Evolutionary conservation across 2,888 invertebrate species (phyloP), one percentile per base, ranked within the genome.

Genomic region (Ariolimax columbianus): DNA sequence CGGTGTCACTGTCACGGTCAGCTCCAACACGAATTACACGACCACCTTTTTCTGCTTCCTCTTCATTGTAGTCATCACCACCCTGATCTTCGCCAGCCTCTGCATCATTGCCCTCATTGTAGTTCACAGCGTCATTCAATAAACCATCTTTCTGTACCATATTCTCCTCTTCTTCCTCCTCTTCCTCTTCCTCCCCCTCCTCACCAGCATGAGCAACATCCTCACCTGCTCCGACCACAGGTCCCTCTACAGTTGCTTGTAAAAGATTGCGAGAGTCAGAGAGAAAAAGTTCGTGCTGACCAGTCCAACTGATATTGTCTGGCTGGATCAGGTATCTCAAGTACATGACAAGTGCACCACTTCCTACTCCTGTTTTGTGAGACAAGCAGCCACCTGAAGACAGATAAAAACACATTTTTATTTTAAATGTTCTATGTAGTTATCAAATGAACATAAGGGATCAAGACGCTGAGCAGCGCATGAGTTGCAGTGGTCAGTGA

Each of bases 291-390:
- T 85, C 83, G 77, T 87, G 87, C 23, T 81, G 79, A 36, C 84
- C 68, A 11, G 75, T 82, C 33, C 86, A 81, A 63, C 88, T 82
- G 66, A 88, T 81, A 33, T 77, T 77, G 1, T 89, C 91, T 23
- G 92, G 91, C 51, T 91, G 89, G n/a, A 92, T 86, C 6, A 92
- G 86, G 82, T 90, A 92, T 4, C 92, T 85, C 36, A 93, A 88
- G 85, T 93, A 93, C 88, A 92, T 91, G 55, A 90, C 88, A 14
- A 94, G 88, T 19, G 93, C 93, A n/a, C 93, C 93, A 38, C 90
- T 90, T 6, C 92, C 93, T 43, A 93, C 93, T 9, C 92, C 93
- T 26, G 94, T 93, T 87, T 93, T 93, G 88, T 94, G 94, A 14
- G 92, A 88, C 51, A 92, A 85, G 88, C 94, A 94, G 23, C 92